phyloP scores from a whole-genome alignment of 2,113 vertebrate genomes.

The Gallinago media region DNA sequence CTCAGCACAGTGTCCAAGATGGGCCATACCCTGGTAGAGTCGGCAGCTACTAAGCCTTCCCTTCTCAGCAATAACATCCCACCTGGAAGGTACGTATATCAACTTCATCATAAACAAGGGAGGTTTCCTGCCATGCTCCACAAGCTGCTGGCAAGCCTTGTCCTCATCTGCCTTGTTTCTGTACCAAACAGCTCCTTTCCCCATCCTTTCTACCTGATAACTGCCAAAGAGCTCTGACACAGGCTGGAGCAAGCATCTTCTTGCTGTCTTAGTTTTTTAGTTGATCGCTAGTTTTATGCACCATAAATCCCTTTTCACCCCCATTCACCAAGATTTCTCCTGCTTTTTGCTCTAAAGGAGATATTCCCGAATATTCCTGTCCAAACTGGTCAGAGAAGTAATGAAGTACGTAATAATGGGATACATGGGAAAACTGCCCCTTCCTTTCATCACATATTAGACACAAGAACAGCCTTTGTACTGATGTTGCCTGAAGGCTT shows the following conservation, averaged over 20 bases:
- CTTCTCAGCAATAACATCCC: neutral
- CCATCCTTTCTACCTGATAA: neutral
- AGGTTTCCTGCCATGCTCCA: accelerated
- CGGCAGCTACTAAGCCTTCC: slow-evolving; percentile 56
- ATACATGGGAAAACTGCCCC: neutral
- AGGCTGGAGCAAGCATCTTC: neutral
- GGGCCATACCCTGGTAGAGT: slow-evolving; percentile 84
- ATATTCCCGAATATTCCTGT: neutral
- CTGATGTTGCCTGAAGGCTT: neutral
- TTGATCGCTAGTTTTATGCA: neutral
- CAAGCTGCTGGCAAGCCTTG: neutral
- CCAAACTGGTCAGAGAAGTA: neutral
- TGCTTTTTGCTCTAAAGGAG: neutral
- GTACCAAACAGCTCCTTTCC: neutral
- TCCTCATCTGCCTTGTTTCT: neutral
- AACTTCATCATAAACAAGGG: neutral
- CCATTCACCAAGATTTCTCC: neutral
- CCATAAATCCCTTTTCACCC: neutral
- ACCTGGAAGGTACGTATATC: slow-evolving; percentile 54
- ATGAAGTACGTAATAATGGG: neutral
- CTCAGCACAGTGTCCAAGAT: slow-evolving; percentile 78
- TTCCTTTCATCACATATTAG: neutral
- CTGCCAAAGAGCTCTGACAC: neutral
- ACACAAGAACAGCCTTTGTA: neutral
- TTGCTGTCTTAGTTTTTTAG: neutral